Evolutionary conservation across 2,113 vertebrate species (phyloP), one percentile per base, ranked within the genome.

Genomic region (Lamprotornis superbus): DNA sequence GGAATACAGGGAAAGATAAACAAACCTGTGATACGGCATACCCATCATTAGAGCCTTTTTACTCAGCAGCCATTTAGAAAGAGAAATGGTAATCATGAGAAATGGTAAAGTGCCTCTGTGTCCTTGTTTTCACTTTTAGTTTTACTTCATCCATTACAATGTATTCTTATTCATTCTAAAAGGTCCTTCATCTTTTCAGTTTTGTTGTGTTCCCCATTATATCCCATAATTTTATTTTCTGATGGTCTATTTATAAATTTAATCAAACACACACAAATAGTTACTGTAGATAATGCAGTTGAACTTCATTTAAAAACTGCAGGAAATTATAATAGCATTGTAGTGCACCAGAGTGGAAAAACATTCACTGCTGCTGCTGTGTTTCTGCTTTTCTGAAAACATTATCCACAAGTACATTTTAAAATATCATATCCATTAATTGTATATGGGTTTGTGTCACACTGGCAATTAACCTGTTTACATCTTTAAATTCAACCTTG

Each of bases 151-250:
- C 16, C 35, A 31, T 40, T 85, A 39, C 15, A 56, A 10, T 22
- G 19, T 76, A 37, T 83, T 65, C 53, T 76, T 80, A 69, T 12
- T 52, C 23, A 71, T 82, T 57, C 47, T 71, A 52, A 79, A 46
- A 90, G 40, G 7, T 64, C 21, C 35, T 64, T 55, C 27, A 22
- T 76, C 3, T 86, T 83, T 90, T 77, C 33, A 23, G 49, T 88
- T 80, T 80, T 88, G 12, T 42, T 64, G 35, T 71, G 22, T 77
- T 80, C 28, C 30, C 8, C 27, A 60, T 88, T 94, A 53, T 80
- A 80, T 95, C 57, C 75, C 47, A 20, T 90, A 65, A 79, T 83
- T 88, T 92, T 80, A 44, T 94, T 95, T 94, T 88, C 61, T 83
- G 20, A 37, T 65, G 7, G 16, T 69, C 67, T 90, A 44, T 88